These are phyloP conservation scores for Heterodera schachtii DNA, from an alignment of 1,140 invertebrate genomes.

Conservation along the genomic window DNA sequence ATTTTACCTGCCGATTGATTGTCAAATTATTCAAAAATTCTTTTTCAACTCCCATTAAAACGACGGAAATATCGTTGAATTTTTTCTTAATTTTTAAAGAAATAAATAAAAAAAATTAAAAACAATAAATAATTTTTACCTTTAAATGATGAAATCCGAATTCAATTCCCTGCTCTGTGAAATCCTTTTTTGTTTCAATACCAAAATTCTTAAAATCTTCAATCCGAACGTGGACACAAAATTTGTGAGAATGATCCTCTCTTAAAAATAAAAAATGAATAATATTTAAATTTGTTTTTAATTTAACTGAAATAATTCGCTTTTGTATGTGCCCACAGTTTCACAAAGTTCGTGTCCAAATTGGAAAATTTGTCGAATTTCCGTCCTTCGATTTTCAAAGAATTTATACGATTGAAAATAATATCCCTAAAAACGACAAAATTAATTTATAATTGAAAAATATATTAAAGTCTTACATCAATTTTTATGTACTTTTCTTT, in stretches of 20 bases:
- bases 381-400: not conserved
- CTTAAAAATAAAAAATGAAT: not conserved
- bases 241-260: slow-evolving; percentile 6
- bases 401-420: not conserved
- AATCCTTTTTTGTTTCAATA: not conserved
- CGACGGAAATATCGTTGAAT: slow-evolving; percentile 9
- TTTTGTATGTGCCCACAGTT: not conserved
- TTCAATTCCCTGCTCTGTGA: slow-evolving; percentile 20
- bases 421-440: not conserved
- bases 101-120: not conserved
- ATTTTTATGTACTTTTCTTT: not conserved
- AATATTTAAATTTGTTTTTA: not conserved
- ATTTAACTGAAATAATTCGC: not conserved
- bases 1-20: not conserved
- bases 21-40: slow-evolving; percentile 13
- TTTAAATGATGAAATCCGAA: slow-evolving; percentile 18
- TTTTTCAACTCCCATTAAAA: slow-evolving; percentile 14
- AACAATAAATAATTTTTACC: not conserved
- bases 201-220: slow-evolving; percentile 6
- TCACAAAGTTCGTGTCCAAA: not conserved
- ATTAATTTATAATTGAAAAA: not conserved
- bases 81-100: not conserved
- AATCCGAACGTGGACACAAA: slow-evolving; percentile 20
- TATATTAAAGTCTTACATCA: not conserved
- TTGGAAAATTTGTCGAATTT: not conserved